A percentile compares a stretch with the other conserved stretches of the same genome.
phyloP scores from a whole-genome alignment of 2,113 vertebrate species.

The Terrapene triunguis region DNA sequence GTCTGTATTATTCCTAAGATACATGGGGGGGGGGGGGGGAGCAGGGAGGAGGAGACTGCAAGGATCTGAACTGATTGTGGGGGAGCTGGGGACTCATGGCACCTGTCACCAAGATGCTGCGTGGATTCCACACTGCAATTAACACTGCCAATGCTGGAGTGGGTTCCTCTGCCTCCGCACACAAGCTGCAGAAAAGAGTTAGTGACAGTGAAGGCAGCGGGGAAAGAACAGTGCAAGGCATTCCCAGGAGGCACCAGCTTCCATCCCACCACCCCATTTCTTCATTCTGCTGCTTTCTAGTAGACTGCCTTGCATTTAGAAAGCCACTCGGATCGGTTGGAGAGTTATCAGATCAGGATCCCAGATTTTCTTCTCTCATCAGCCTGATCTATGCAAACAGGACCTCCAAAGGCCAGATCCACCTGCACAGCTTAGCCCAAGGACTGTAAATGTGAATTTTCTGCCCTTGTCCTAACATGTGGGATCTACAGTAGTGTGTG shows the following conservation, averaged over 20 bases:
- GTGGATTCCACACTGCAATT: background rate
- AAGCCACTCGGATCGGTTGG: background rate
- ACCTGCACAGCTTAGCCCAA: background rate
- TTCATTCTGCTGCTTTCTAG: background rate
- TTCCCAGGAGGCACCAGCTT: background rate
- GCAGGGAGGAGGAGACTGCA: conserved; percentile 75
- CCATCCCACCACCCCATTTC: background rate
- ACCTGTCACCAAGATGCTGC: conserved; percentile 40
- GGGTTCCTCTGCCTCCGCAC: background rate
- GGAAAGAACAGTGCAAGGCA: background rate
- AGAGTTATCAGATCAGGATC: background rate
- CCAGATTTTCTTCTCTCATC: background rate
- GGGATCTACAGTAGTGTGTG: fast-evolving
- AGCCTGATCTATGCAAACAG: background rate
- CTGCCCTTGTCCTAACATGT: background rate
- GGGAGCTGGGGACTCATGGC: conserved; percentile 41
- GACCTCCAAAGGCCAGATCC: background rate
- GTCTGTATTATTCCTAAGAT: conserved; percentile 67
- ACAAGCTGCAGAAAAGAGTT: background rate
- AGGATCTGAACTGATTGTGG: conserved; percentile 56
- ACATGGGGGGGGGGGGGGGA: conserved; percentile 56
- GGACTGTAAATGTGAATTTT: background rate
- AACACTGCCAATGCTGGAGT: background rate
- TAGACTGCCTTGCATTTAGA: background rate
- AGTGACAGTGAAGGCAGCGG: background rate